Conservation (phyloP, 2,797 vertebrate genomes). For the Myotis planiceps region DNA sequence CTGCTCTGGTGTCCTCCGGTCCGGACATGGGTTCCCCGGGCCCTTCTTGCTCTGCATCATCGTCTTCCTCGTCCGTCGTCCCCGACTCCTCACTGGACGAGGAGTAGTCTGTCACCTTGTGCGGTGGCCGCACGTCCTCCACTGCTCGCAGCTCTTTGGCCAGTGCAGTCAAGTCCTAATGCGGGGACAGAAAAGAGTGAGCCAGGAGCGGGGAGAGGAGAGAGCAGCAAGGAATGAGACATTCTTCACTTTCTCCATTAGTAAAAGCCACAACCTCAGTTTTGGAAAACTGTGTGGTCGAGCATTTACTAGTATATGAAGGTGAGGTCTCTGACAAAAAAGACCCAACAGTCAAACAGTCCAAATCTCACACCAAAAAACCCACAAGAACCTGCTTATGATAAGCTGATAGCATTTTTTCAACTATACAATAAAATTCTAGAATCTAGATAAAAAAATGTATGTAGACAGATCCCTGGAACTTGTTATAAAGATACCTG, state of each 20-base stretch:
- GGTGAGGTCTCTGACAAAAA: not conserved
- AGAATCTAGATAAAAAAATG: not conserved
- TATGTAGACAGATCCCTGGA: not conserved
- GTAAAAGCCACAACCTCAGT: rapidly evolving
- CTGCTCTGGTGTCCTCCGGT: conserved; percentile 94
- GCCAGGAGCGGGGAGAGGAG: rapidly evolving
- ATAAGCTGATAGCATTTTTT: not conserved
- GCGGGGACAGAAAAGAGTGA: not conserved
- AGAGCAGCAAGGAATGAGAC: not conserved
- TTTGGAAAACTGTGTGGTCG: not conserved
- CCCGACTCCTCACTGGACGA: conserved; percentile 98
- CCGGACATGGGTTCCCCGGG: conserved; percentile 96
- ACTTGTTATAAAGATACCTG: not conserved
- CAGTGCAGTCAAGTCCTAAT: conserved; percentile 95
- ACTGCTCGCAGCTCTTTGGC: conserved; percentile 97
- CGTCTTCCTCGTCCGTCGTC: conserved; percentile 97
- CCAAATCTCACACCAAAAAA: not conserved
- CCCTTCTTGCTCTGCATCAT: conserved; percentile 97
- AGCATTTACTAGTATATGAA: not conserved
- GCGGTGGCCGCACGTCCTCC: conserved; percentile 95
- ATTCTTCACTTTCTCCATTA: not conserved
- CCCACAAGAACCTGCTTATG: not conserved
- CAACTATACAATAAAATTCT: not conserved
- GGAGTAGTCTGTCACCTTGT: conserved; percentile 98
- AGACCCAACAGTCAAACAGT: not conserved